Base-by-base conservation (phyloP, 2,797 vertebrate genomes). In the Acanthornis magna region DNA sequence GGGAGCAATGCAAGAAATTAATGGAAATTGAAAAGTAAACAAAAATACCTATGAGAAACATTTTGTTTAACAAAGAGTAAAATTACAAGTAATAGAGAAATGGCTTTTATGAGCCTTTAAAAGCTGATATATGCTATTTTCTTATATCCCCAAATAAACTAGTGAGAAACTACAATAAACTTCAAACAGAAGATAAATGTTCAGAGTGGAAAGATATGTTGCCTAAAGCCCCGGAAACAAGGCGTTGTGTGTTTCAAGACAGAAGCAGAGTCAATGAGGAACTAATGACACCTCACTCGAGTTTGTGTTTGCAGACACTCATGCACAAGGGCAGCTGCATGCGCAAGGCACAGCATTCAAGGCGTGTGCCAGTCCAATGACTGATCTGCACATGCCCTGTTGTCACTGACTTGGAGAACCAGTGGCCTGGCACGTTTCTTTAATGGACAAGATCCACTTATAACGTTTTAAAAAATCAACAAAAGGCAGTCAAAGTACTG, bases 401-500 rank as follows among this genome's bases (percentile, higher is more conserved):
- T 88, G 85, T 91, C 88, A 92, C 73, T 70, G 51, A 66, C 62
- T 92, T 85, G 88, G 86, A 84, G 78, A 96, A 91, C 54, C 89
- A 88, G 76, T 71, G 67, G 77, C 48, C 65, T 40, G 42, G 60
- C 58, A 80, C 10, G 1, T 68, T 80, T 87, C 32, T 73, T 82
- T 62, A 71, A 68, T 11, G 34, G 62, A 80, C 17, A 83, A 92
- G 91, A 95, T 62, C 3, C 21, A 68, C 60, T 93, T 82, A 58
- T 50, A 58, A 86, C 29, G 54, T 77, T 87, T 93, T 77, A 71
- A 93, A 92, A 97, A 96, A 95, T 82, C 86, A 88, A 57, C 45
- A 89, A 73, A 77, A 95, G 79, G 72, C 57, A 85, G 75, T 15
- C 70, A 89, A 96, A 93, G 79, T 15, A 12, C 67, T 89, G 61